Evolutionary conservation across 2,113 vertebrate genomes (phyloP).

Genomic region (Trematocara variabile): DNA sequence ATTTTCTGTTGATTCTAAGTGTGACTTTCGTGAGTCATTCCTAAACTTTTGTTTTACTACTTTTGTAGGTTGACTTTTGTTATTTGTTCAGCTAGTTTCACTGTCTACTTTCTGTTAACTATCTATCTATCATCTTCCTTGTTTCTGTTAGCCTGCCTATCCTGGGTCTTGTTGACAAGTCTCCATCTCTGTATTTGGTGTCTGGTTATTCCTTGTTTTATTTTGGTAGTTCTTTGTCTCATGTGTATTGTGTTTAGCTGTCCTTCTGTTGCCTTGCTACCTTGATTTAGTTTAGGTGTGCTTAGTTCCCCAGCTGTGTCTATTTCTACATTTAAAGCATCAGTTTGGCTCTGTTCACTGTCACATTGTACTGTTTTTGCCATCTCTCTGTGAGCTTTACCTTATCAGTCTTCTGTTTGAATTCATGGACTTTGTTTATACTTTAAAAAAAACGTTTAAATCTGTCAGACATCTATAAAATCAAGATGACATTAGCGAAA

Average conservation of each 20-base stretch:
- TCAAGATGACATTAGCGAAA: not conserved
- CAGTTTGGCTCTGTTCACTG: not conserved
- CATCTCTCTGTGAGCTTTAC: not conserved
- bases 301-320: not conserved
- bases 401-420: not conserved
- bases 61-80: not conserved
- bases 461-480: not conserved
- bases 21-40: not conserved
- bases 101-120: not conserved
- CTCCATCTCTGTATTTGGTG: not conserved
- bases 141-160: not conserved
- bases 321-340: not conserved
- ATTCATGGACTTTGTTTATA: not conserved
- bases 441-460: accelerated
- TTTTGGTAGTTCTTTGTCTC: not conserved
- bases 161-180: not conserved
- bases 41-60: not conserved
- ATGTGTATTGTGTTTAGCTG: not conserved
- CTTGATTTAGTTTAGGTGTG: not conserved
- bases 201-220: not conserved
- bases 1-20: not conserved
- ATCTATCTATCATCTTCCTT: not conserved
- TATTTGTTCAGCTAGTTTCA: not conserved
- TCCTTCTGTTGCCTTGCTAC: not conserved
- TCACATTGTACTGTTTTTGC: not conserved